Conservation (phyloP, 2,888 invertebrate species). For the Kryphioiulus occultus region DNA sequence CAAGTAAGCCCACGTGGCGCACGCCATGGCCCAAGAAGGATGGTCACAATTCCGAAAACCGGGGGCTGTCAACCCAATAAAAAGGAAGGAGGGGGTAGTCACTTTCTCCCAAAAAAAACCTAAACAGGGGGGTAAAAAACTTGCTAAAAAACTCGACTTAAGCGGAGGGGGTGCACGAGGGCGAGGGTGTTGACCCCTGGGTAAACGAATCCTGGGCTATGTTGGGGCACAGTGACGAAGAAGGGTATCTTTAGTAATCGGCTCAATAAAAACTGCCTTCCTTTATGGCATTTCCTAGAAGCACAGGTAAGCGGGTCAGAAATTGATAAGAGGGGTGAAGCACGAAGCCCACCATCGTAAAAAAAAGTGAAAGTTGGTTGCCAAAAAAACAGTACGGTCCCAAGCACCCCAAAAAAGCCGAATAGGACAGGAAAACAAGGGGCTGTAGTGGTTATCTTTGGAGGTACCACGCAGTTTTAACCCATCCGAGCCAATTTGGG, state of each 20-base stretch:
- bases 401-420: not conserved
- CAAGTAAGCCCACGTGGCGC: not conserved
- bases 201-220: not conserved
- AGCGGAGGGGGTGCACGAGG: not conserved
- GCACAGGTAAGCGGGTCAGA: not conserved
- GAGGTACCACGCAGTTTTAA: not conserved
- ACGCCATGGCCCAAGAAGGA: not conserved
- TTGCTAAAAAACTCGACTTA: constrained; percentile 16
- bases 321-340: constrained; percentile 14
- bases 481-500: not conserved
- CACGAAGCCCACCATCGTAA: not conserved
- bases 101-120: not conserved
- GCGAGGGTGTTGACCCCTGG: constrained; percentile 17
- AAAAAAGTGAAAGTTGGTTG: not conserved
- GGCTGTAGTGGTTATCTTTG: not conserved
- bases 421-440: not conserved
- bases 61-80: constrained; percentile 17
- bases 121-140: not conserved
- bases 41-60: not conserved
- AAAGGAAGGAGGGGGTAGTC: not conserved
- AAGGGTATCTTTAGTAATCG: constrained; percentile 9
- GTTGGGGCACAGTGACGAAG: constrained; percentile 9
- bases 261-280: constrained; percentile 23
- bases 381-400: not conserved
- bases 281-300: constrained; percentile 17